Conservation (phyloP, 2,113 vertebrate species). For the Corythornis vintsioides region DNA sequence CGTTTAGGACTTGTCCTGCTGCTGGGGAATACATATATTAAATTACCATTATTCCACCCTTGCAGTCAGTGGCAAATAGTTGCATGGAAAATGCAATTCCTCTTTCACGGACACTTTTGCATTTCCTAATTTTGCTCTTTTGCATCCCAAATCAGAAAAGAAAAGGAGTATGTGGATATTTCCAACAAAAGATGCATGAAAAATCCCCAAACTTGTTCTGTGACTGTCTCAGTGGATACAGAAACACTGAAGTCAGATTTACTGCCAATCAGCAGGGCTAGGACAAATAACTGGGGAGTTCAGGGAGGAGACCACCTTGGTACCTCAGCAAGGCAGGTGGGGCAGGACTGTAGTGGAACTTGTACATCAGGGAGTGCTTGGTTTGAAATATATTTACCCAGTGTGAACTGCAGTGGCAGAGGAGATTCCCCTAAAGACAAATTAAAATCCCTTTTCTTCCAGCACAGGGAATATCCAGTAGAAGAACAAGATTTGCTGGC, state of each 20-base stretch:
- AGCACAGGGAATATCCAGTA: neutral
- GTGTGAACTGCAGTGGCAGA: neutral
- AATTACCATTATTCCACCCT: neutral
- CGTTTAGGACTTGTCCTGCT: neutral
- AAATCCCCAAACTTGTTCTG: neutral
- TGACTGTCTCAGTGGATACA: neutral
- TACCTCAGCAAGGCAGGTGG: neutral
- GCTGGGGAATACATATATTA: neutral
- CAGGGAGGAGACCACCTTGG: neutral
- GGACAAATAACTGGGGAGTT: neutral
- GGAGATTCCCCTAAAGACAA: neutral
- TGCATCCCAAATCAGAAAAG: neutral
- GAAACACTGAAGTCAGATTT: neutral
- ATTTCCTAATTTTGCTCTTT: neutral
- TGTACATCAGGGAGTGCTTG: neutral
- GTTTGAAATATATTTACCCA: neutral
- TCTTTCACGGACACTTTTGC: neutral
- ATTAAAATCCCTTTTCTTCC: neutral
- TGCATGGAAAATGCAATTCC: neutral
- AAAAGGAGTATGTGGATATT: neutral
- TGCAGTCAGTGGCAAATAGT: neutral
- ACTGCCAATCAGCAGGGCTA: neutral
- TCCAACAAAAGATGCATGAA: neutral
- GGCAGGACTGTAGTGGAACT: neutral
- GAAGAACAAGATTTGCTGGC: neutral